phyloP scores from a whole-genome alignment of 2,113 vertebrate genomes.

The Hyla sarda region DNA sequence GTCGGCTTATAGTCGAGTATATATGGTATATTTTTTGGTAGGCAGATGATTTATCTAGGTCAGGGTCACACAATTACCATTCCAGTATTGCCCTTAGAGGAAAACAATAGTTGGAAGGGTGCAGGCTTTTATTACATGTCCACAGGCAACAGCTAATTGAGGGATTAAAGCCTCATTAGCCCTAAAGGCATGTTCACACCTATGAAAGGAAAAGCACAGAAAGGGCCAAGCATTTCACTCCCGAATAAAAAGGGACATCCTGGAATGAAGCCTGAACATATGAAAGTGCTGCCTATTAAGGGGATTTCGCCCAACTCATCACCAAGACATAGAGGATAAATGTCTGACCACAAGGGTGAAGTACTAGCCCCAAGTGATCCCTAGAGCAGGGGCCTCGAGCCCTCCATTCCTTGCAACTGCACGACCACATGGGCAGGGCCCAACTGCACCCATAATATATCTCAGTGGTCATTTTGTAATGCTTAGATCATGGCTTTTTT shows the following conservation, averaged over 20 bases:
- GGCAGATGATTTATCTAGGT: background rate
- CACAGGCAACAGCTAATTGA: background rate
- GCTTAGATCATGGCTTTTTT: too few relatives aligned
- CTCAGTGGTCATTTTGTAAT: too few relatives aligned
- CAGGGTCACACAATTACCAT: background rate
- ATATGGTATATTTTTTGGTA: background rate
- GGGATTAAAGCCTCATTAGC: background rate
- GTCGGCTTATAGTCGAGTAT: too few relatives aligned
- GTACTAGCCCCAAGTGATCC: too few relatives aligned
- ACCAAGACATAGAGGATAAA: too few relatives aligned
- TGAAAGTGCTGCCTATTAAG: too few relatives aligned
- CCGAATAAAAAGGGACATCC: background rate
- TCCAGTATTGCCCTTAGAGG: background rate
- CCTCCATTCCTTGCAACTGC: too few relatives aligned
- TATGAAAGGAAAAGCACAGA: background rate
- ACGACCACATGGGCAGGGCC: too few relatives aligned
- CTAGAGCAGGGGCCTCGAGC: too few relatives aligned
- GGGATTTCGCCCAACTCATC: too few relatives aligned
- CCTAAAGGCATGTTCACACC: conserved; percentile 12
- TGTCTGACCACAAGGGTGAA: too few relatives aligned
- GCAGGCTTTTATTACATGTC: background rate
- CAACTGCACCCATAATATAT: too few relatives aligned
- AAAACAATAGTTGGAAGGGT: background rate
- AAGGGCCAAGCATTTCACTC: background rate
- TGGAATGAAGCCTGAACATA: background rate